A percentile compares a stretch with the other conserved stretches of the same genome.
Conservation (phyloP, 2,888 invertebrate genomes). For the Mimachlamys varia region DNA sequence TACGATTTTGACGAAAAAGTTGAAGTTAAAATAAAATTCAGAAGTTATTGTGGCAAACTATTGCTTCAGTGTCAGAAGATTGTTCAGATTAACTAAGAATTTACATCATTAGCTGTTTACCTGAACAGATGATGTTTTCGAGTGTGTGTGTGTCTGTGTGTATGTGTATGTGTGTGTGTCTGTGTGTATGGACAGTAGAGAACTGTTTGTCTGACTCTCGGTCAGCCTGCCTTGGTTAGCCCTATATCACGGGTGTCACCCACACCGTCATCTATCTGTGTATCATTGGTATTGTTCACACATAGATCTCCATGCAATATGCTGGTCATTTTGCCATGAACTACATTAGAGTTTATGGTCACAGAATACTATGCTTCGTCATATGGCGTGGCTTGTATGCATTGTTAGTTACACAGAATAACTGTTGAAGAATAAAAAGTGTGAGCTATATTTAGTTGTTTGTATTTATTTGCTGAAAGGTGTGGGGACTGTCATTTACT, state of each 20-base stretch:
- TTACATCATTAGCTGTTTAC: not conserved
- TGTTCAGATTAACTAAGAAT: too few species aligned
- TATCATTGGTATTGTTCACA: not conserved
- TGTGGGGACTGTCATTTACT: too few species aligned
- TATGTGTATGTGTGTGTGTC: not conserved
- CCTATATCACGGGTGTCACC: not conserved
- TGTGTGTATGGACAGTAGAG: not conserved
- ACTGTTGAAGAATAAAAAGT: constrained; percentile 36
- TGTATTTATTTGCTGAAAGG: not conserved
- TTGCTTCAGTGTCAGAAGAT: too few species aligned
- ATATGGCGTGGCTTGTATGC: constrained; percentile 21
- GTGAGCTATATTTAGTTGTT: not conserved
- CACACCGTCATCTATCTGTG: not conserved
- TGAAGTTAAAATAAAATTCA: too few species aligned
- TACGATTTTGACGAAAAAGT: too few species aligned
- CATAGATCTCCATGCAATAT: constrained; percentile 10
- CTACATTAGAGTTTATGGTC: not conserved
- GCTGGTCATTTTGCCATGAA: constrained; percentile 27
- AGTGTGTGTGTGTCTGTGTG: not conserved
- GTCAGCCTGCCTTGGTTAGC: not conserved
- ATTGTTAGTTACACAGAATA: constrained; percentile 20
- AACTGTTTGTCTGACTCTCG: not conserved
- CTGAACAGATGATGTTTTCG: not conserved
- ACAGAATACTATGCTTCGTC: not conserved
- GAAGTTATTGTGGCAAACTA: too few species aligned